Evolutionary conservation across 1,140 invertebrate genomes (phyloP).

Genomic region (Anastrepha obliqua): DNA sequence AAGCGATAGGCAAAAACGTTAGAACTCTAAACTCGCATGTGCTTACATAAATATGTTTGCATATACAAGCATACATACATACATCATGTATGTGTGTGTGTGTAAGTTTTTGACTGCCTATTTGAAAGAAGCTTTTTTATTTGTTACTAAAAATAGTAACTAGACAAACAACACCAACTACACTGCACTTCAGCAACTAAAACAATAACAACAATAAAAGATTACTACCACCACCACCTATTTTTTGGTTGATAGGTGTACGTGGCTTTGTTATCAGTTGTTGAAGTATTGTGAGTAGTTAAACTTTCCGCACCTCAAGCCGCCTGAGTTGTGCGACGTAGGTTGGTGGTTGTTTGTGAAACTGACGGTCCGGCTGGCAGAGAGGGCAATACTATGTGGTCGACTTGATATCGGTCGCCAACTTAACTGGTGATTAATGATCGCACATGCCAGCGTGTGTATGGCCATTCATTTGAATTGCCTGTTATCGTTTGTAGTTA

Average conservation of each 20-base stretch:
- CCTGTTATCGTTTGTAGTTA: conserved; percentile 16
- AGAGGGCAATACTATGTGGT: not conserved
- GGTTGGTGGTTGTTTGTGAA: not conserved
- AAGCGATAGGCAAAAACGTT: not conserved
- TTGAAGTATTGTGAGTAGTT: not conserved
- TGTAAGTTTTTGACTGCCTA: not conserved
- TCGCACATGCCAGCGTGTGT: not conserved
- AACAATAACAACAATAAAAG: not conserved
- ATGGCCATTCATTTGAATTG: conserved; percentile 40
- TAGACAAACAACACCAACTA: not conserved
- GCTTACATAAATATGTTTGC: too few species aligned
- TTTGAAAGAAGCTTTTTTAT: conserved; percentile 52
- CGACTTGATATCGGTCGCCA: conserved; percentile 15
- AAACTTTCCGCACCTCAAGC: conserved; percentile 33
- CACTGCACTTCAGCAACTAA: not conserved
- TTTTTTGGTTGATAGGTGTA: not conserved
- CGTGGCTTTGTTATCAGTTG: conserved; percentile 29
- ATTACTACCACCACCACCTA: not conserved
- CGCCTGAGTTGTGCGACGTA: not conserved
- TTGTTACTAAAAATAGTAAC: conserved; percentile 54
- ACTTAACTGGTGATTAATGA: conserved; percentile 50
- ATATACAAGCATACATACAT: not conserved
- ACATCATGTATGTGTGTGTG: not conserved
- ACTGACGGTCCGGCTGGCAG: not conserved
- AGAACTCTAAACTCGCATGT: not conserved